Percentiles rank a stretch among this genome's conserved stretches.
Evolutionary conservation across 30 jellyfish, hydroid and myxozoan genomes (phyloP).

Genomic region (Aurelia aurita): DNA sequence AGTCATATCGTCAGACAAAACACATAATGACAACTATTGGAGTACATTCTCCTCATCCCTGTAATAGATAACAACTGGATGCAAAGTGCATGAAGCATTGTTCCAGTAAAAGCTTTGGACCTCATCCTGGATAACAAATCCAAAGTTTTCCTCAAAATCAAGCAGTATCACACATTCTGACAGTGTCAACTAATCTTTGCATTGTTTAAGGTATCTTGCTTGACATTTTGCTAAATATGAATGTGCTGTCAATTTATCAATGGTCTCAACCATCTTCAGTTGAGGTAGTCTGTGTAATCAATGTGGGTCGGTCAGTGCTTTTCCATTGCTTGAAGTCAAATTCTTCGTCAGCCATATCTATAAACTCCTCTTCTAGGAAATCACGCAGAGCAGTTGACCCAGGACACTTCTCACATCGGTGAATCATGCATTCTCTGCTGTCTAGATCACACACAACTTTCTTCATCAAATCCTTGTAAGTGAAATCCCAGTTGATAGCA

Average conservation of each 20-base stretch:
- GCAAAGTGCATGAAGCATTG: slow-evolving; percentile 63
- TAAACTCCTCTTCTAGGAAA: not conserved
- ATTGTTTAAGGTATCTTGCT: slow-evolving; percentile 40
- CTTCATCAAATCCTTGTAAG: too few relatives aligned
- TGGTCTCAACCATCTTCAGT: slow-evolving; percentile 4
- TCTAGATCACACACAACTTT: too few relatives aligned
- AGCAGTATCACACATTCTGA: slow-evolving; percentile 40
- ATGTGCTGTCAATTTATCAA: slow-evolving; percentile 71
- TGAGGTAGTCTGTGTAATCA: slow-evolving; percentile 25
- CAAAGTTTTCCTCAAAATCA: slow-evolving; percentile 79
- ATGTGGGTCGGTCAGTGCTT: slow-evolving; percentile 60
- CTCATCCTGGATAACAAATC: slow-evolving; percentile 81
- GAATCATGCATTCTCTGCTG: too few relatives aligned
- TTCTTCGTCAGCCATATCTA: slow-evolving; percentile 2
- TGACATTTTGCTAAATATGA: slow-evolving; percentile 71
- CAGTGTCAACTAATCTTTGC: slow-evolving; percentile 41
- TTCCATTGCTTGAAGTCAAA: slow-evolving; percentile 62
- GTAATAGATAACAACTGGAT: slow-evolving; percentile 75
- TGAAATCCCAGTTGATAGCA: too few relatives aligned
- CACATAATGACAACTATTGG: slow-evolving; percentile 44
- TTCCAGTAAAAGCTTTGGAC: slow-evolving; percentile 79
- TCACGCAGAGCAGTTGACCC: slow-evolving; percentile 23
- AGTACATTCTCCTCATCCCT: slow-evolving; percentile 5
- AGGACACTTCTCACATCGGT: slow-evolving; percentile 1
- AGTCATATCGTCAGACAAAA: slow-evolving; percentile 57